Evolutionary conservation across 2,797 vertebrate genomes (phyloP), one percentile per base, ranked within the genome.

Genomic region (Xenentodon cancila): DNA sequence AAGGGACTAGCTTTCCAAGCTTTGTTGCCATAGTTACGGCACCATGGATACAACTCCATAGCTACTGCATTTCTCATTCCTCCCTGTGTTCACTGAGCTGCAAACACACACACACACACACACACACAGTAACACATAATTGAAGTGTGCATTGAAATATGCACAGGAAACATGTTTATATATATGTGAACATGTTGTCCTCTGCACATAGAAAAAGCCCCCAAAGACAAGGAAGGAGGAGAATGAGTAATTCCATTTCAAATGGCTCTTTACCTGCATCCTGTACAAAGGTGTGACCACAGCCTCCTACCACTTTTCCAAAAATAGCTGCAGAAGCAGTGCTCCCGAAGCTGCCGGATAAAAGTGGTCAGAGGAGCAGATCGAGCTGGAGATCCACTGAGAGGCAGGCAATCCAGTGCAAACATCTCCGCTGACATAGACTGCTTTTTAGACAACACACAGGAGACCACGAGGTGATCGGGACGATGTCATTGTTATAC

Each of bases 11-110:
- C 87, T 92, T 92, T 88, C 88, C 84, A 77, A 88, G 92, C 87
- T 88, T 92, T 89, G 93, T 94, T 92, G 88, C 93, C 87, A 93
- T 93, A 81, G 93, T 59, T 75, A 93, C 90, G 3, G 81, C 84
- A 88, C 89, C 90, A 90, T 89, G 86, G 86, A 82, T 91, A 93
- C 89, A 61, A 91, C 87, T 93, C 86, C 90, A 88, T 91, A 85
- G 91, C 88, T 86, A 91, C 90, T 59, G 71, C 87, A 79, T 86
- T 71, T 75, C 90, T 86, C 84, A 79, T 72, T 59, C 81, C 68
- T 84, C 68, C 75, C 75, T 56, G 78, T 68, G 67, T 80, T 77
- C 71, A 78, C 58, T 75, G 56, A 34, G 75, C 63, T 56, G 46
- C 74, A 64, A 64, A 62, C 44, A 40, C 45, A 46, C 59, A 52